These are phyloP conservation scores for Drosophila austrosaltans DNA, from an alignment of 2,888 invertebrate genomes.

Conservation along the genomic window DNA sequence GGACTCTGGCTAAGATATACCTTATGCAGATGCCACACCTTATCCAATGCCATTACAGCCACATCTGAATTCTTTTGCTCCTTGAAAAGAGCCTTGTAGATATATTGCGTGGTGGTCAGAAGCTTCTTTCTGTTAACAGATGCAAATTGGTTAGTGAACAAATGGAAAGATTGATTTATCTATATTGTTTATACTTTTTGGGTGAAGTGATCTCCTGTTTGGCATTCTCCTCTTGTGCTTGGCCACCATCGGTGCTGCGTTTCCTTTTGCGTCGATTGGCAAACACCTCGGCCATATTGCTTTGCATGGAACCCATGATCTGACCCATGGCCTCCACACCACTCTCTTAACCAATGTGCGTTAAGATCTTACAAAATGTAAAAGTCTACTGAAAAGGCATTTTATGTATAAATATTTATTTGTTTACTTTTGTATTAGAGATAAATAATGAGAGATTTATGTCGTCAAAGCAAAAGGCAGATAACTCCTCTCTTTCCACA, in stretches of 20 bases:
- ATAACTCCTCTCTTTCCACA: neutral
- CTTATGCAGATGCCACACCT: conserved; percentile 90
- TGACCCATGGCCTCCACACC: conserved; percentile 83
- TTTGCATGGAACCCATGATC: conserved; percentile 81
- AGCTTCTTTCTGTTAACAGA: conserved; percentile 85
- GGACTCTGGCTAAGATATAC: conserved; percentile 92
- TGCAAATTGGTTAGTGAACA: neutral
- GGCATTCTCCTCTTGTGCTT: conserved; percentile 81
- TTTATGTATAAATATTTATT: neutral
- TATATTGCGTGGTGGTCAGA: conserved; percentile 90
- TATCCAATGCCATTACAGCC: conserved; percentile 88
- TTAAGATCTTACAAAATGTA: neutral
- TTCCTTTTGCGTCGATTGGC: conserved; percentile 85
- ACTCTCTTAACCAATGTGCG: neutral
- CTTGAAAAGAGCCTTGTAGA: conserved; percentile 90
- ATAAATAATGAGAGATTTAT: conserved; percentile 6
- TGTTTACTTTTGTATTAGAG: neutral
- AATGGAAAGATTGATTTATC: neutral
- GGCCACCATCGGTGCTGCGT: conserved; percentile 80
- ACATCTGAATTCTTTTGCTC: conserved; percentile 91
- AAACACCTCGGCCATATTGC: conserved; percentile 84
- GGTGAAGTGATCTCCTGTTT: conserved; percentile 83
- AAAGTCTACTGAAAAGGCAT: neutral
- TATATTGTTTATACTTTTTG: conserved; percentile 85
- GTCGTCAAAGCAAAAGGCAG: neutral